Evolutionary conservation across 2,888 invertebrate genomes (phyloP).

Genomic region (Acholoe squamosa): DNA sequence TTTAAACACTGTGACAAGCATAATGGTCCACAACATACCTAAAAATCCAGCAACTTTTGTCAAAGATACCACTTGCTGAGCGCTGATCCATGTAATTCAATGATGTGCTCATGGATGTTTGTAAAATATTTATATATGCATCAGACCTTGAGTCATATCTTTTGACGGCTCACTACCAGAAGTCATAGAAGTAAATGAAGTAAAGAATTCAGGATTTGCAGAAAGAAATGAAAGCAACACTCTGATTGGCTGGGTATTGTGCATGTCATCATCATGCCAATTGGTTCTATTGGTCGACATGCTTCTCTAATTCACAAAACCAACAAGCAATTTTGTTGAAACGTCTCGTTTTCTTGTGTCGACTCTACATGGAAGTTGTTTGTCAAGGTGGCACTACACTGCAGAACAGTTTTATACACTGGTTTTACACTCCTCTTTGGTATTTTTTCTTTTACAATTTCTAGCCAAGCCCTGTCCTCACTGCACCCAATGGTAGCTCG

Average conservation of each 20-base stretch:
- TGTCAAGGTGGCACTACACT: constrained; percentile 12
- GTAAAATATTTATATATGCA: no score
- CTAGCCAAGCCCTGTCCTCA: constrained; percentile 12
- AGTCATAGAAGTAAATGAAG: no score
- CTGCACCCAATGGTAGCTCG: constrained; percentile 59
- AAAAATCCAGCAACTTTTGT: no score
- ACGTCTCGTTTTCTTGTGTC: background rate
- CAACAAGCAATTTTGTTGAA: background rate
- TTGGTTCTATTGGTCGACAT: constrained; percentile 7
- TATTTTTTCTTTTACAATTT: constrained; percentile 12
- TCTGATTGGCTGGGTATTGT: constrained; percentile 23
- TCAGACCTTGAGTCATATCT: no score
- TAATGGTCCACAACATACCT: no score
- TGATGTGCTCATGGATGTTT: no score
- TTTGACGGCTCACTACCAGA: no score
- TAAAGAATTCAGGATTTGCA: background rate
- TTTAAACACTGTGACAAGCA: no score
- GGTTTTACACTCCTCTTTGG: constrained; percentile 27
- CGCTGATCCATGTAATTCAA: no score
- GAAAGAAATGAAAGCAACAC: background rate
- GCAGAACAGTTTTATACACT: background rate
- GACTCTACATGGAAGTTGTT: background rate
- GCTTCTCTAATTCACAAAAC: background rate
- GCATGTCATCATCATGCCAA: background rate
- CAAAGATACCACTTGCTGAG: no score